phyloP scores from a whole-genome alignment of 1,140 invertebrate genomes.

The Portunus trituberculatus region DNA sequence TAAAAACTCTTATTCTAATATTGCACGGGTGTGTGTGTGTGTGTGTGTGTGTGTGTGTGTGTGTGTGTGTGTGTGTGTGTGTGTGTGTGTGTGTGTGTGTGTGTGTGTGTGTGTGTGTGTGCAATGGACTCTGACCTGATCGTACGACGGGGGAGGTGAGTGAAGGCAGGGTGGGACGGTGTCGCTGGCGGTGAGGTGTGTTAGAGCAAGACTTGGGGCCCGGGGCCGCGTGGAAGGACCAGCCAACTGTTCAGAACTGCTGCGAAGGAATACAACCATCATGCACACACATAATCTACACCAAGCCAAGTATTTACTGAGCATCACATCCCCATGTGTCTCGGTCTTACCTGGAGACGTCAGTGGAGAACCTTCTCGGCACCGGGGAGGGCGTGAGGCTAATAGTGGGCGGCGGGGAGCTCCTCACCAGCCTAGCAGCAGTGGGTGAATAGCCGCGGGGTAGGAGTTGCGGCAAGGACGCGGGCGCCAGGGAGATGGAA shows the following conservation, averaged over 20 bases:
- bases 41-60: slow-evolving; percentile 55
- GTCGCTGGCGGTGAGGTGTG: slow-evolving; percentile 51
- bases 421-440: slow-evolving; percentile 54
- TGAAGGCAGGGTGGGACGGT: slow-evolving; percentile 69
- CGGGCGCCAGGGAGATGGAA: slow-evolving; percentile 31
- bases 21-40: slow-evolving; percentile 35
- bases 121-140: slow-evolving; percentile 50
- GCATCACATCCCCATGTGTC: no score
- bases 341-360: background rate
- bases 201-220: slow-evolving; percentile 41
- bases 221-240: background rate
- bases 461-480: slow-evolving; percentile 38
- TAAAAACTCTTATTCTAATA: background rate
- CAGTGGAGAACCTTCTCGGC: slow-evolving; percentile 24
- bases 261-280: slow-evolving; percentile 1
- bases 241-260: slow-evolving; percentile 26
- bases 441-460: slow-evolving; percentile 43
- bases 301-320: no score
- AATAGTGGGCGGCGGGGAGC: background rate
- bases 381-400: slow-evolving; percentile 39
- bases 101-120: slow-evolving; percentile 47
- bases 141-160: slow-evolving; percentile 73
- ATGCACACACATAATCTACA: background rate
- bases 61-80: slow-evolving; percentile 44
- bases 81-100: slow-evolving; percentile 53